Evolutionary conservation across 2,113 vertebrate species (phyloP).

Genomic region (Jacana jacana): DNA sequence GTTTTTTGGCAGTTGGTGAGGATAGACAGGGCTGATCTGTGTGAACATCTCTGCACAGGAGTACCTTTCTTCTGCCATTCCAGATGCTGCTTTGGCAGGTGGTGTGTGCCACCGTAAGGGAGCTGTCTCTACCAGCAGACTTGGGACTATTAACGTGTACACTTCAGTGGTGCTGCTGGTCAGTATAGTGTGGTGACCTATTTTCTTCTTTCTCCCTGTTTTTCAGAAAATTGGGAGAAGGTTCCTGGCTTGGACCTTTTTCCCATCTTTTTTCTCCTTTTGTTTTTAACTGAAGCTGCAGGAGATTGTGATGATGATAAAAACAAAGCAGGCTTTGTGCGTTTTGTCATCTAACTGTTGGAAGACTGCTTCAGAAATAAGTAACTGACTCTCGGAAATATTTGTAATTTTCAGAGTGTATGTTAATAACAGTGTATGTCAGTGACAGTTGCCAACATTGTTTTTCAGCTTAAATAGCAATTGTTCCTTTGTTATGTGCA

Average conservation of each 20-base stretch:
- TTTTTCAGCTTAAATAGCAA: neutral
- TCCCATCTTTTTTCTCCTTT: neutral
- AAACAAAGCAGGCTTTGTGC: neutral
- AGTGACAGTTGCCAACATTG: neutral
- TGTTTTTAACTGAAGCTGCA: neutral
- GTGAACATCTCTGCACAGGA: fast-evolving
- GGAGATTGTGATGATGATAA: neutral
- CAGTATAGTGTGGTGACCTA: neutral
- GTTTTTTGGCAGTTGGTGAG: neutral
- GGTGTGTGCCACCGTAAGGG: neutral
- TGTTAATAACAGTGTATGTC: neutral
- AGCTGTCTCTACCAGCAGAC: neutral
- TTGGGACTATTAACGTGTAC: neutral
- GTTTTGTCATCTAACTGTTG: neutral
- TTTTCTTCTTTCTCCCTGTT: neutral
- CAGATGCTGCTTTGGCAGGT: neutral
- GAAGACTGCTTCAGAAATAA: neutral
- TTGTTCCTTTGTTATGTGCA: neutral
- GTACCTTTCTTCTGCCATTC: neutral
- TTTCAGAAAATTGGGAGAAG: neutral
- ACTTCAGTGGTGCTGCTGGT: neutral
- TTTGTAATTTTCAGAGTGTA: neutral
- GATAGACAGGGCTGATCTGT: neutral
- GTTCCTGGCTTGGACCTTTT: neutral
- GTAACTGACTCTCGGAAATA: neutral